Percentiles rank a stretch among this genome's conserved stretches.
These are phyloP conservation scores for Drosophila meridionalis DNA, from an alignment of 2,888 invertebrate species.

Conservation along the genomic window DNA sequence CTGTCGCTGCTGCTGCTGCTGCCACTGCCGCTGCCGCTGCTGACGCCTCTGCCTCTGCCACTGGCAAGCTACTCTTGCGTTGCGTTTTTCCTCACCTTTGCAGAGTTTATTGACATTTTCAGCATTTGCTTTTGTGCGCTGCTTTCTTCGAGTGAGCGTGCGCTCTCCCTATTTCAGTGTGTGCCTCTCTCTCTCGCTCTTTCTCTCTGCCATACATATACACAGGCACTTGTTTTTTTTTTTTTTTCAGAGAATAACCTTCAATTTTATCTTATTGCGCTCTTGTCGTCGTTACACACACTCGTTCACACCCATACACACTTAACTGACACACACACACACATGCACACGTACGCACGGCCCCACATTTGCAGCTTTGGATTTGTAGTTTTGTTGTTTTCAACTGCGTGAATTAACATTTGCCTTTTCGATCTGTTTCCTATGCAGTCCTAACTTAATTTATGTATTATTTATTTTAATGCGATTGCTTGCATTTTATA, in stretches of 20 bases:
- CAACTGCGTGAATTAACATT: constrained; percentile 54
- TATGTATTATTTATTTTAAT: constrained; percentile 44
- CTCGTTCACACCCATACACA: constrained; percentile 24
- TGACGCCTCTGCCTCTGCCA: constrained; percentile 22
- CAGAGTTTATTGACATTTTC: constrained; percentile 82
- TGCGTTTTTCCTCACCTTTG: constrained; percentile 81
- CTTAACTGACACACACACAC: constrained; percentile 22
- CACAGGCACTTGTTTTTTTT: constrained; percentile 53
- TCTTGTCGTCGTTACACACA: constrained; percentile 51
- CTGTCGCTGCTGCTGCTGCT: constrained; percentile 11
- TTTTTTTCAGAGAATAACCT: constrained; percentile 69
- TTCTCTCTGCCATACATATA: constrained; percentile 47
- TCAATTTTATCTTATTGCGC: constrained; percentile 78
- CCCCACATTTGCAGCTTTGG: constrained; percentile 39
- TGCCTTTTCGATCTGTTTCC: constrained; percentile 40
- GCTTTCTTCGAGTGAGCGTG: constrained; percentile 69
- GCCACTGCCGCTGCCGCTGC: constrained; percentile 17
- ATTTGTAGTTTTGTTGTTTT: constrained; percentile 49
- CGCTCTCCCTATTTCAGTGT: constrained; percentile 59
- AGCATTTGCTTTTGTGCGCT: constrained; percentile 75
- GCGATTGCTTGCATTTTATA: constrained; percentile 42
- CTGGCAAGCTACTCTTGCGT: constrained; percentile 65
- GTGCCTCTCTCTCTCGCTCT: constrained; percentile 20
- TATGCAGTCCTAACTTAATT: constrained; percentile 36
- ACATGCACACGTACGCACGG: constrained; percentile 26